These are phyloP conservation scores for Catocala fraxini DNA, from an alignment of 2,888 invertebrate species.

Conservation along the genomic window DNA sequence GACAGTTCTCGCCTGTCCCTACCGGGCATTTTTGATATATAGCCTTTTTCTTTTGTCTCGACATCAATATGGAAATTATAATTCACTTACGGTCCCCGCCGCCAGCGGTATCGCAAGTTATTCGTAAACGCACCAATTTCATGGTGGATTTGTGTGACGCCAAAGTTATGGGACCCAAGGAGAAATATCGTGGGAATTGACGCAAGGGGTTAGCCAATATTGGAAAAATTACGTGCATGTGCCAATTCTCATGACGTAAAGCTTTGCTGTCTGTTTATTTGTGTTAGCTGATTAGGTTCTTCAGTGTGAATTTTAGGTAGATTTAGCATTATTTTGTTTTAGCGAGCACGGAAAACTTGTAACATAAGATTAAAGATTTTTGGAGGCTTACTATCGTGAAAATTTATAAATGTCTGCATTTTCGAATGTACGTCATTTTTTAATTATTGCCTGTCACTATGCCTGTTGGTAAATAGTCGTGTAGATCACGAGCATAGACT, in stretches of 20 bases:
- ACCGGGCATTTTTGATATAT: background rate
- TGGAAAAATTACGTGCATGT: background rate
- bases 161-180: conserved; percentile 30
- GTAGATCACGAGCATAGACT: too few species aligned
- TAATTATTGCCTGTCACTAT: too few species aligned
- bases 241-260: background rate
- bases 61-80: conserved; percentile 21
- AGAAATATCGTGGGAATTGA: conserved; percentile 16
- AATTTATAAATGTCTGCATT: too few species aligned
- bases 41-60: conserved; percentile 8
- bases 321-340: too few species aligned
- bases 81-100: conserved; percentile 18
- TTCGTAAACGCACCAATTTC: conserved; percentile 47
- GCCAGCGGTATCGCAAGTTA: conserved; percentile 13
- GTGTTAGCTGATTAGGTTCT: too few species aligned
- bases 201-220: conserved; percentile 8
- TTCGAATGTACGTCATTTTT: too few species aligned
- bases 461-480: too few species aligned
- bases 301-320: too few species aligned
- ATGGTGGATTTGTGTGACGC: conserved; percentile 47
- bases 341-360: too few species aligned
- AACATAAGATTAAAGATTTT: too few species aligned
- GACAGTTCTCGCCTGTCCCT: background rate
- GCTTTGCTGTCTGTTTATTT: too few species aligned
- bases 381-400: too few species aligned